These are phyloP conservation scores for Triplophysa siluroides DNA, from an alignment of 2,113 vertebrate species.

Conservation along the genomic window DNA sequence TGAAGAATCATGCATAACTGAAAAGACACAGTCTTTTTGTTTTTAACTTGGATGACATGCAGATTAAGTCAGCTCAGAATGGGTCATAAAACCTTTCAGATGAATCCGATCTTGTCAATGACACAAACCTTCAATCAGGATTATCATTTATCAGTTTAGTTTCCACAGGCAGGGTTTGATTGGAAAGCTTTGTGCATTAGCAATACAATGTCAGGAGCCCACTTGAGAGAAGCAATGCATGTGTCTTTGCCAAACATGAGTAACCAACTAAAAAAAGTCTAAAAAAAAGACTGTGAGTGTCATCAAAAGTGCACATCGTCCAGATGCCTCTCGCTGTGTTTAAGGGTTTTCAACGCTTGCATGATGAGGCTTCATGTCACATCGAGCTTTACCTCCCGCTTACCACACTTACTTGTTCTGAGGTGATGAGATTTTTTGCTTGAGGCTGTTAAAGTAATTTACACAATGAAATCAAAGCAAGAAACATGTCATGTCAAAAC, in stretches of 20 bases:
- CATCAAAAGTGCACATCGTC: conserved; percentile 7
- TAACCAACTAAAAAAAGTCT: conserved; percentile 7
- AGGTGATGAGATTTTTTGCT: conserved; percentile 95
- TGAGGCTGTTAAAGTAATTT: conserved; percentile 98
- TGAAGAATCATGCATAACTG: not conserved
- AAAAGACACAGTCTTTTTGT: too few relatives aligned
- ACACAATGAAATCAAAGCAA: conserved; percentile 84
- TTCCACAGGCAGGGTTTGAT: conserved; percentile 46
- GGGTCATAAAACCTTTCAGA: conserved; percentile 5
- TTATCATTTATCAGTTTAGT: not conserved
- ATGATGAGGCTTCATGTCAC: conserved; percentile 83
- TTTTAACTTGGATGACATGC: conserved; percentile 12
- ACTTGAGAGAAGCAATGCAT: conserved; percentile 23
- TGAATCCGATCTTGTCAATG: conserved; percentile 23
- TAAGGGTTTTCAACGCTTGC: conserved; percentile 80
- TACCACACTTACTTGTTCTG: conserved; percentile 94
- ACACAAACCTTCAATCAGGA: not conserved
- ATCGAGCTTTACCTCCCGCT: conserved; percentile 79
- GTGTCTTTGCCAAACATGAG: conserved; percentile 13
- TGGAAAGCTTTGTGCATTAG: conserved; percentile 30
- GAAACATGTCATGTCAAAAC: conserved; percentile 62
- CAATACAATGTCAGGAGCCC: conserved; percentile 2
- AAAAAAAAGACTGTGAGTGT: not conserved
- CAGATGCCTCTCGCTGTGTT: conserved; percentile 11
- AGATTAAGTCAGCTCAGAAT: conserved; percentile 6